Percentiles rank a stretch among this genome's conserved stretches.
These are phyloP conservation scores for Phyllostomus hastatus DNA, from an alignment of 2,113 vertebrate genomes.

Conservation along the genomic window DNA sequence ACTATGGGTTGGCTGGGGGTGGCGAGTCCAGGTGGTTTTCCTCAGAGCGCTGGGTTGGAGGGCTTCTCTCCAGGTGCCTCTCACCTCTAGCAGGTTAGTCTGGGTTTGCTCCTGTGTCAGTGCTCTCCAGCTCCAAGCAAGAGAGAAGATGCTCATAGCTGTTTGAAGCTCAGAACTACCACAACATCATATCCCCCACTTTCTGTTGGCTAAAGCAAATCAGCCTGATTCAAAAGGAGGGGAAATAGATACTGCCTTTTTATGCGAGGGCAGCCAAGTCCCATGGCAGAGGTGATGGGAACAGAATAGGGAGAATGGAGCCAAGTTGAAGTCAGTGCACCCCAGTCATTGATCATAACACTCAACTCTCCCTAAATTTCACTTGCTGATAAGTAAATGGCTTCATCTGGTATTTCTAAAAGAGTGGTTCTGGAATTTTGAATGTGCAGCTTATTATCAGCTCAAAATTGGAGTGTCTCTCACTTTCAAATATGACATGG, in stretches of 20 bases:
- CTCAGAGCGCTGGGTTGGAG: no score
- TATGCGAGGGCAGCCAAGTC: rapidly evolving
- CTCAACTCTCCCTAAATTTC: background rate
- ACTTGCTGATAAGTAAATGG: background rate
- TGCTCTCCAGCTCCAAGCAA: background rate
- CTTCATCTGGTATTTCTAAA: background rate
- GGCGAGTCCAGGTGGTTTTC: rapidly evolving
- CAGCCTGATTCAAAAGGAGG: background rate
- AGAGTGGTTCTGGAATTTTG: rapidly evolving
- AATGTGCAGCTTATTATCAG: background rate
- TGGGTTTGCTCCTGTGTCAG: background rate
- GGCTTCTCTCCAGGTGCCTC: no score
- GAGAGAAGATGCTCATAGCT: background rate
- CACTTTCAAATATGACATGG: background rate
- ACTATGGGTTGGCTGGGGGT: background rate
- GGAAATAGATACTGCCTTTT: rapidly evolving
- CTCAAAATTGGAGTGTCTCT: background rate
- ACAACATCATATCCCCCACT: rapidly evolving
- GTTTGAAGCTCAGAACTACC: background rate
- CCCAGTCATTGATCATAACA: rapidly evolving
- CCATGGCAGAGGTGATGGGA: rapidly evolving
- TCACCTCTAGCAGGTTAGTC: background rate
- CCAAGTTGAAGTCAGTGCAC: rapidly evolving
- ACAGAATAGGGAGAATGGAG: rapidly evolving
- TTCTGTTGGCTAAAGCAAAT: background rate